phyloP scores from a whole-genome alignment of 2,797 vertebrate species.

The Enteromius viviparus region DNA sequence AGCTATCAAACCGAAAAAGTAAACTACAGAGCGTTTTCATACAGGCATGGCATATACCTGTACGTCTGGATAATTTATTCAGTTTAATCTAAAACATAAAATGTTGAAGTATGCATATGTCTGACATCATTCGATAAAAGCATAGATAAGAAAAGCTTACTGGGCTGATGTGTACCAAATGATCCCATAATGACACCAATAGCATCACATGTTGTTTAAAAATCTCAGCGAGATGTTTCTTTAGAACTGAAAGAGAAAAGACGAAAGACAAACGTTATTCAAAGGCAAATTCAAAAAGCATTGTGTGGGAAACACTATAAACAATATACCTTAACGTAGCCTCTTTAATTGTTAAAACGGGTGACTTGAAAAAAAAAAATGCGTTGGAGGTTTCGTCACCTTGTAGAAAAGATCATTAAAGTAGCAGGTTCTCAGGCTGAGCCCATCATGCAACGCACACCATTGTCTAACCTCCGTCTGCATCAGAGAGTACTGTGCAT shows the following conservation, averaged over 20 bases:
- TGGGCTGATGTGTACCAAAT: fast-evolving
- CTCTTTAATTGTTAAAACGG: not conserved
- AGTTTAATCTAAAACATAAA: not conserved
- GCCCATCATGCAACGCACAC: not conserved
- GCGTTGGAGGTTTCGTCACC: slow-evolving; percentile 6
- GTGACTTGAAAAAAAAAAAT: not conserved
- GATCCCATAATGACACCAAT: not conserved
- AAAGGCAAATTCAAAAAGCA: not conserved
- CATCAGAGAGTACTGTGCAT: not conserved
- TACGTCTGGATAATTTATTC: not conserved
- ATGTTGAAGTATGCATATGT: not conserved
- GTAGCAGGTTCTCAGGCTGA: not conserved
- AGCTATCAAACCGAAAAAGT: not conserved
- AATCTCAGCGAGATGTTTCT: not conserved
- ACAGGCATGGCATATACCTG: not conserved
- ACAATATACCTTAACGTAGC: not conserved
- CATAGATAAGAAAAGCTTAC: not conserved
- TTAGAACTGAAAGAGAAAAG: not conserved
- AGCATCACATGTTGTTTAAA: slow-evolving; percentile 1
- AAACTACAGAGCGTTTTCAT: not conserved
- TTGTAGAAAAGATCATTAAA: not conserved
- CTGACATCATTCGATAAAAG: not conserved
- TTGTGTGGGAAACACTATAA: not conserved
- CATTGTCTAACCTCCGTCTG: not conserved
- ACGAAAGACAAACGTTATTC: not conserved